phyloP scores from a whole-genome alignment of 2,888 invertebrate genomes.

The Caenorhabditis japonica region DNA sequence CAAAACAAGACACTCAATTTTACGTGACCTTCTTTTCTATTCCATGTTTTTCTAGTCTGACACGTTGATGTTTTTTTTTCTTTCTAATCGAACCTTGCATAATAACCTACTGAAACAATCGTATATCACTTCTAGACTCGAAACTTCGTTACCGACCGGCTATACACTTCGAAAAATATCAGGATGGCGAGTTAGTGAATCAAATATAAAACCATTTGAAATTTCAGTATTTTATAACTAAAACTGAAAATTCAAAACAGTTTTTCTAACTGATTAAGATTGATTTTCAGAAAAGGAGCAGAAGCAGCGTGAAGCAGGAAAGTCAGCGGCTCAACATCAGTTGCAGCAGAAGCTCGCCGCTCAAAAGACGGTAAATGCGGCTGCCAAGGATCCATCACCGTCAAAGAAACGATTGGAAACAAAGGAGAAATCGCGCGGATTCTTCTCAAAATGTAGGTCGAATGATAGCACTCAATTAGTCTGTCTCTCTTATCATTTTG shows the following conservation, averaged over 20 bases:
- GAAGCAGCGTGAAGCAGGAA: constrained; percentile 13
- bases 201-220: constrained; percentile 1
- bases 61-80: too few species aligned
- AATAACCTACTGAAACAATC: too few species aligned
- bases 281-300: constrained; percentile 26
- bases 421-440: too few species aligned
- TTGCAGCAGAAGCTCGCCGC: background rate
- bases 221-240: background rate
- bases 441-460: too few species aligned
- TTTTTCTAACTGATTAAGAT: background rate
- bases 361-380: constrained; percentile 4
- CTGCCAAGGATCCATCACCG: background rate
- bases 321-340: background rate
- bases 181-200: constrained; percentile 36
- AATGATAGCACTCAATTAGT: too few species aligned
- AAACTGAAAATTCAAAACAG: background rate
- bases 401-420: too few species aligned
- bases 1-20: too few species aligned
- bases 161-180: background rate
- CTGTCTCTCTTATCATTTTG: too few species aligned
- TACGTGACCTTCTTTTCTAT: too few species aligned
- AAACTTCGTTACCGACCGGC: background rate
- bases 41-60: too few species aligned
- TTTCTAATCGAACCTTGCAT: too few species aligned
- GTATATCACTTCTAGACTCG: background rate